Evolutionary conservation across 53 echinoderm and acorn worm species (phyloP).

Genomic region (Temnopleurus reevesii): DNA sequence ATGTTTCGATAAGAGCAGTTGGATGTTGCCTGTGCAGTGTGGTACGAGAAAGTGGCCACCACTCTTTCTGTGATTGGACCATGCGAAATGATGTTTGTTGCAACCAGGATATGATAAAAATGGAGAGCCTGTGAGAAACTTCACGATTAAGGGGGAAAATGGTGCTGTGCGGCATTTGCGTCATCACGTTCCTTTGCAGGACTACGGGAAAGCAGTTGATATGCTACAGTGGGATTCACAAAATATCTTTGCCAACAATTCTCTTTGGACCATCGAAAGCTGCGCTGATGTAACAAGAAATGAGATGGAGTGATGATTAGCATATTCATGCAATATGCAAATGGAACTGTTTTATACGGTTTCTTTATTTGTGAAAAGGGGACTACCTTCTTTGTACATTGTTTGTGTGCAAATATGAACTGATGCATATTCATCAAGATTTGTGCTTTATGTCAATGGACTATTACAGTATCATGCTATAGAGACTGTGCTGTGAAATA

Average conservation of each 20-base stretch:
- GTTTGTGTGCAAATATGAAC: not conserved
- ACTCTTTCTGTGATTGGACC: not conserved
- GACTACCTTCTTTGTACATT: not conserved
- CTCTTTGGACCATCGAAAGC: not conserved
- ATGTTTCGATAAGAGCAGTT: not conserved
- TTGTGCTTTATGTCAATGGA: not conserved
- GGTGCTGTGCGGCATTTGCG: not conserved
- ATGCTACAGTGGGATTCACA: not conserved
- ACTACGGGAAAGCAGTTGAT: not conserved
- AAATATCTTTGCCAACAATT: not conserved
- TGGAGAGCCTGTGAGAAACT: not conserved
- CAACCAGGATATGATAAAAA: not conserved
- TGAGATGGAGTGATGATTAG: conserved; percentile 6
- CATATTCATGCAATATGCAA: too few species aligned
- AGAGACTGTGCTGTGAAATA: not conserved
- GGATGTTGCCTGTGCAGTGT: not conserved
- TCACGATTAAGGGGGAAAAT: not conserved
- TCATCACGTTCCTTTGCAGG: not conserved
- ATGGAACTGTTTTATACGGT: not conserved
- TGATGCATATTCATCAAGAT: conserved; percentile 25
- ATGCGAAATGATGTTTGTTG: not conserved
- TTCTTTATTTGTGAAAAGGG: not conserved
- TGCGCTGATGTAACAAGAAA: not conserved
- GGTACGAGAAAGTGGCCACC: not conserved
- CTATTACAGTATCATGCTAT: not conserved